Percentiles rank a stretch among this genome's conserved stretches.
Evolutionary conservation across 2,797 vertebrate species (phyloP).

Genomic region (Threskiornis aethiopicus): DNA sequence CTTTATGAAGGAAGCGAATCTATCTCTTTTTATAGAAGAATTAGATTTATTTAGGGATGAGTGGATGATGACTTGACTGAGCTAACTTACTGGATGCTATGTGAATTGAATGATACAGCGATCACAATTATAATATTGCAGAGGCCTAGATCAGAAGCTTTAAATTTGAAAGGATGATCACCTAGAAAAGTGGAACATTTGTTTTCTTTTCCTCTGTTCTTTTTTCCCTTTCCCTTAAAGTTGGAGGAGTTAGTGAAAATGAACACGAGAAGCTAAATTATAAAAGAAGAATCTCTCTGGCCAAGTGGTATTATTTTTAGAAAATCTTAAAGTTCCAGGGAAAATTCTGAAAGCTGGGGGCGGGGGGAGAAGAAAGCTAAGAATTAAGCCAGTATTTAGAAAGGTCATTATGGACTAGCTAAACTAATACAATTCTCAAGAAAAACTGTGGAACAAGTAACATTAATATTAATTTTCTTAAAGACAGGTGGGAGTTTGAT

Average conservation of each 20-base stretch:
- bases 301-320: neutral
- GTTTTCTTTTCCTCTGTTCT: neutral
- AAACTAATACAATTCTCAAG: neutral
- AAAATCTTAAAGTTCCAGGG: neutral
- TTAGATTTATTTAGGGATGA: neutral
- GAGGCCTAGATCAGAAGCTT: neutral
- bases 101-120: neutral
- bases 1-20: neutral
- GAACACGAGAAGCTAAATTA: neutral
- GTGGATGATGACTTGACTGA: neutral
- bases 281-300: neutral
- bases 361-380: neutral
- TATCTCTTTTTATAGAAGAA: neutral
- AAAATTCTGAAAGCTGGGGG: neutral
- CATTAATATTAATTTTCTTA: neutral
- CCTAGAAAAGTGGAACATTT: neutral
- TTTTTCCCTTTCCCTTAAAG: neutral
- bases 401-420: neutral
- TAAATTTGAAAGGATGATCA: neutral
- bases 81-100: neutral
- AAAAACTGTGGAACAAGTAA: neutral
- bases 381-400: neutral
- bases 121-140: neutral
- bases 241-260: neutral
- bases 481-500: neutral